Conservation (phyloP, 1,140 invertebrate species). For the Zaprionus inermis region DNA sequence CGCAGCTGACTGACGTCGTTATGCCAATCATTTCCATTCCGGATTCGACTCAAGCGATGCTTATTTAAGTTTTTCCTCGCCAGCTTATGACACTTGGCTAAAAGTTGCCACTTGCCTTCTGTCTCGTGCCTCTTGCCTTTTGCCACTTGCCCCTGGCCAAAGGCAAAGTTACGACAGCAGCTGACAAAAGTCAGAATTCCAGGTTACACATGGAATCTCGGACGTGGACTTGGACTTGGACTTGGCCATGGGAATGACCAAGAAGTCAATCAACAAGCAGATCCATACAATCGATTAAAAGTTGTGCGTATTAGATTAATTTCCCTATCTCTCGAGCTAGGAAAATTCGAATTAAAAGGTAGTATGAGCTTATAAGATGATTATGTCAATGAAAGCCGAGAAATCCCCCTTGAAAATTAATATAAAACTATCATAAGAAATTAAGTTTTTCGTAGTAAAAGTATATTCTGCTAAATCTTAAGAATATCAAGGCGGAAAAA, state of each 20-base stretch:
- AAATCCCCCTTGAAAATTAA: not conserved
- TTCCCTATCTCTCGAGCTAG: not conserved
- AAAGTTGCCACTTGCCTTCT: not conserved
- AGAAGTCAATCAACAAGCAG: not conserved
- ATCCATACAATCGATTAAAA: not conserved
- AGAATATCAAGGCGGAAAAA: too few species aligned
- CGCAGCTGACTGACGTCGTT: conserved; percentile 50
- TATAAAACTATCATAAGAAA: not conserved
- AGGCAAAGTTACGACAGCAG: not conserved
- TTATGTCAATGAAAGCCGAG: too few species aligned
- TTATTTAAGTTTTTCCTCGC: conserved; percentile 23
- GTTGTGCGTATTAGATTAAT: not conserved
- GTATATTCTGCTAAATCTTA: too few species aligned
- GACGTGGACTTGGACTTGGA: not conserved
- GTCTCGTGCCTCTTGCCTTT: not conserved
- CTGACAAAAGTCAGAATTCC: not conserved
- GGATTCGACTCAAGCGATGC: conserved; percentile 10
- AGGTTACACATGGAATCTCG: not conserved
- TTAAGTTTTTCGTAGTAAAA: not conserved
- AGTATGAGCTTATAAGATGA: too few species aligned
- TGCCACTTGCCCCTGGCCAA: not conserved
- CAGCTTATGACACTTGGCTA: conserved; percentile 26
- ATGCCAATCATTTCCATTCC: conserved; percentile 56
- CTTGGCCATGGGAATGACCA: not conserved
- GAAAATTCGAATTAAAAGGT: not conserved